Base-by-base conservation (phyloP, 1,140 invertebrate genomes). In the Drosophila erecta region DNA sequence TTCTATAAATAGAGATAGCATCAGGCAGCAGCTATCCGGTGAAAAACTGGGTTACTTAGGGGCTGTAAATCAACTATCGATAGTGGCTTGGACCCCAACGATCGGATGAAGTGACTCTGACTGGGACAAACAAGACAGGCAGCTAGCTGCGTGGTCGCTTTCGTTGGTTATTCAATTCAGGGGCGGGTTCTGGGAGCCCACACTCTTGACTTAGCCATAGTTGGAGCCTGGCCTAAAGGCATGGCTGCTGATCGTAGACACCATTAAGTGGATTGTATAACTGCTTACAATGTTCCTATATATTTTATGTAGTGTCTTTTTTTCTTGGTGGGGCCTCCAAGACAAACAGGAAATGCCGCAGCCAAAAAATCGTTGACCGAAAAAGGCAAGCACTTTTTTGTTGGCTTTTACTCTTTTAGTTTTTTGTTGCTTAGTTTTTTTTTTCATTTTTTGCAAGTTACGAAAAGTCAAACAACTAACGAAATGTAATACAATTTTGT, bases 401-500 rank as follows among this genome's bases (percentile, higher is more conserved):
- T 38, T 30, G 30, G 41, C 50, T 70, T 43, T 70, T 61, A 53
- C 46, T 71, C 46, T 49, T 35, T 47, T 56, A 51, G 59, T 57
- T 60, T 60, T 54, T 66, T 30, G 17, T 70, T 58, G 76, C 56
- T 22, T 40, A 17, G 47, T 30, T 55, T 57, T 51, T 47, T 49
- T 35, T 37, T 37, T 17, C 17, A 30, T 47, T 44, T 46, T 85
- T 75, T 69, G 70, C 75, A 72, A 43, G 79, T 75, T 81, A 87
- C 78, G 46, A 86, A 86, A 86, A 86, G 75, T 83, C 79, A 79
- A 87, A 69, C 62, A 87, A 76, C 84, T 83, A 87, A 87, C 72
- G 83, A 83, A 87, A 87, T 73, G 89, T 87, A 87, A 87, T 87
- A 87, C 83, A 87, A 89, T 83, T 83, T 87, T 66, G 46, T 65